These are phyloP conservation scores for Temnothorax rugatulus DNA, from an alignment of 2,888 invertebrate species.

Conservation along the genomic window DNA sequence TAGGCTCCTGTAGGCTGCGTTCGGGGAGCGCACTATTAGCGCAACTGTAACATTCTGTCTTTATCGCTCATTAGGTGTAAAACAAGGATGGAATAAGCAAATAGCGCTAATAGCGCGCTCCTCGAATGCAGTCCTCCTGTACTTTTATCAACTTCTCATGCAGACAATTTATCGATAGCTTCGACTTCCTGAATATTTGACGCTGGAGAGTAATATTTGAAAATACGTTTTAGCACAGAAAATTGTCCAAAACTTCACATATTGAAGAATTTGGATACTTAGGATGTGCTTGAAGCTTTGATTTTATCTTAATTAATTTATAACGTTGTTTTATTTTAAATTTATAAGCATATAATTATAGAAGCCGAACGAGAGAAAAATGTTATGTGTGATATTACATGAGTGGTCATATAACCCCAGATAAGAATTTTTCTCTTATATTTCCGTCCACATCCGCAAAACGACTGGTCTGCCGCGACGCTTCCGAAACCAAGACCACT, in stretches of 20 bases:
- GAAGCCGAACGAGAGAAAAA: background rate
- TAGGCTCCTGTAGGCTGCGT: too few species aligned
- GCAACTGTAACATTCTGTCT: too few species aligned
- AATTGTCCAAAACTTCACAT: background rate
- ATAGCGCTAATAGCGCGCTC: too few species aligned
- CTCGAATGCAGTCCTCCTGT: too few species aligned
- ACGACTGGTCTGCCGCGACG: background rate
- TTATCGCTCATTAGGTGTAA: too few species aligned
- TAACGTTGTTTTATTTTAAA: background rate
- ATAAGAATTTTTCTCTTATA: slow-evolving; percentile 13
- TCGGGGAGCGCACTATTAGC: too few species aligned
- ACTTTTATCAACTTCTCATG: background rate
- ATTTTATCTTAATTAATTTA: background rate
- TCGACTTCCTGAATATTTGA: background rate
- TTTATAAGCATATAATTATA: background rate
- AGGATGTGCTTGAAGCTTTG: background rate
- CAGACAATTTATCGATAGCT: background rate
- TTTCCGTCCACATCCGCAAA: slow-evolving; percentile 25
- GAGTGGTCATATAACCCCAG: background rate
- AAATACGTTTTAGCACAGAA: background rate
- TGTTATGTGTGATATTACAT: background rate
- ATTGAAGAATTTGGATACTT: background rate
- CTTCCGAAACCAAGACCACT: slow-evolving; percentile 15
- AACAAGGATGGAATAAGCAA: too few species aligned
- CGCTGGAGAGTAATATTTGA: background rate